Evolutionary conservation across 2,888 invertebrate species (phyloP).

Genomic region (Catocala nupta): DNA sequence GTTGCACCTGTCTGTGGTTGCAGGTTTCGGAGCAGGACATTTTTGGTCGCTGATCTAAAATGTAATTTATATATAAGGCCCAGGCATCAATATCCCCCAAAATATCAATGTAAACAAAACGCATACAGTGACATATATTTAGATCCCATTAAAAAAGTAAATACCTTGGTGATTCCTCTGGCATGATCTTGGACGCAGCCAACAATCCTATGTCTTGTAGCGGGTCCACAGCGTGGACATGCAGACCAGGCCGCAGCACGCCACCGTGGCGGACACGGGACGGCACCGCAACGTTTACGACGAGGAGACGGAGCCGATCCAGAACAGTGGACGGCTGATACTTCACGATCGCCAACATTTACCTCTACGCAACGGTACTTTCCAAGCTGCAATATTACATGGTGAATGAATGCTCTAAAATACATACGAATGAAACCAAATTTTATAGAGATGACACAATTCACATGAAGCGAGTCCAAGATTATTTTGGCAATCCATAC

Average conservation of each 20-base stretch:
- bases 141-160: not conserved
- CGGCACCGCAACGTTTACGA: conserved; percentile 90
- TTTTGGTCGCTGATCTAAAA: conserved; percentile 78
- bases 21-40: conserved; percentile 72
- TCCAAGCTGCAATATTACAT: conserved; percentile 84
- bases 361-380: conserved; percentile 91
- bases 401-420: no score
- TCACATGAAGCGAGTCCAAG: no score
- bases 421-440: no score
- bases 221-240: conserved; percentile 93
- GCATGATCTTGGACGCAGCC: conserved; percentile 90
- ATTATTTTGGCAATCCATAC: no score
- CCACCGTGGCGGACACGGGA: conserved; percentile 95
- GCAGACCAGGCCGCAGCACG: conserved; percentile 91
- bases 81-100: not conserved
- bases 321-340: conserved; percentile 80
- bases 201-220: conserved; percentile 90
- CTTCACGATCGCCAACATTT: conserved; percentile 89
- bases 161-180: conserved; percentile 80
- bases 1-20: conserved; percentile 68
- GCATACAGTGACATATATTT: no score
- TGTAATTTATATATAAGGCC: conserved; percentile 6
- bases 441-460: no score
- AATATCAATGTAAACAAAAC: no score
- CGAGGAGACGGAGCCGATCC: conserved; percentile 88